phyloP scores from a whole-genome alignment of 2,888 invertebrate genomes.

The Pseudoips prasinana region DNA sequence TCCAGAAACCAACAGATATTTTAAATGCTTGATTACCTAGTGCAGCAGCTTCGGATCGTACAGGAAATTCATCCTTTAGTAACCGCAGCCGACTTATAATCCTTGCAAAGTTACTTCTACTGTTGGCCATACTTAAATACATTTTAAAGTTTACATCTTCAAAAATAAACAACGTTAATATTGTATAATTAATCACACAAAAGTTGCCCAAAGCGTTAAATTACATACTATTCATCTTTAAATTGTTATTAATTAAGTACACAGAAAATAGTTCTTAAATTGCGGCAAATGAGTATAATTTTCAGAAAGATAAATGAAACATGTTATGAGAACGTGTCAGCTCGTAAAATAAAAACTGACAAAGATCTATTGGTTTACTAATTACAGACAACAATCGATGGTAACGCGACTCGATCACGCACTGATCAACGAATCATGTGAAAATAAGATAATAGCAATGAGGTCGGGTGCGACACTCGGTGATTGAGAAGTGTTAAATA shows the following conservation, averaged over 20 bases:
- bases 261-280: constrained; percentile 36
- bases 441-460: constrained; percentile 38
- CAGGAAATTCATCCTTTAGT: no score
- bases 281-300: constrained; percentile 25
- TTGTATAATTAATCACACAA: constrained; percentile 13
- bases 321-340: constrained; percentile 26
- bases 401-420: constrained; percentile 52
- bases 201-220: constrained; percentile 26
- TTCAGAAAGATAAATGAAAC: constrained; percentile 27
- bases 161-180: no score
- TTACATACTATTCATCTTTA: constrained; percentile 26
- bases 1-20: no score
- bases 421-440: constrained; percentile 50
- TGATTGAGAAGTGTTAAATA: no score
- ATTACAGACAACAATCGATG: constrained; percentile 33
- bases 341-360: constrained; percentile 13
- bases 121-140: no score
- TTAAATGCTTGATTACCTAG: no score
- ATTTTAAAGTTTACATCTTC: no score
- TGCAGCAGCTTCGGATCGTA: no score
- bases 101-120: no score
- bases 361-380: constrained; percentile 26
- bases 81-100: no score
- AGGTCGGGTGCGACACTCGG: constrained; percentile 4
- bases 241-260: constrained; percentile 26